These are phyloP conservation scores for Parotocinclus haroldoi DNA, from an alignment of 2,797 vertebrate genomes.

Conservation along the genomic window DNA sequence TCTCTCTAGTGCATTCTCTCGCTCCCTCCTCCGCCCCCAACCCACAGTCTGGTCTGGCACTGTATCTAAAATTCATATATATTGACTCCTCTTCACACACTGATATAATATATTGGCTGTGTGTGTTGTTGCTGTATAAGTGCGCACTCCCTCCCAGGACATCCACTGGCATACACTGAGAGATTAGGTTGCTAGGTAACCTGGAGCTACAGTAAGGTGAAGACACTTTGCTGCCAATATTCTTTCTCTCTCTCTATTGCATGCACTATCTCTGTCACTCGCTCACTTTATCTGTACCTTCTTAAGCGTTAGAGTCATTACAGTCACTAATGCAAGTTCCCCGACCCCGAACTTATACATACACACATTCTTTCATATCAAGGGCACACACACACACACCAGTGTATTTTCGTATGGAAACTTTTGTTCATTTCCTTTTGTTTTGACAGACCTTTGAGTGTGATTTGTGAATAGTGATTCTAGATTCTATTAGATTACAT, in stretches of 20 bases:
- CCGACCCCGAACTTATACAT: conserved; percentile 48
- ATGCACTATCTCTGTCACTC: conserved; percentile 8
- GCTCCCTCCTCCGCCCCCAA: background rate
- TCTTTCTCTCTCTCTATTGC: conserved; percentile 9
- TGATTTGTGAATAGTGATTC: conserved; percentile 61
- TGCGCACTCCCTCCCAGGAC: conserved; percentile 27
- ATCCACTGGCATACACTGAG: conserved; percentile 24
- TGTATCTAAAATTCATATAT: conserved; percentile 12
- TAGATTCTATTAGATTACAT: conserved; percentile 32
- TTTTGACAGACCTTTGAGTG: conserved; percentile 67
- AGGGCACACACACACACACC: conserved; percentile 53
- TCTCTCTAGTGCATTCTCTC: background rate
- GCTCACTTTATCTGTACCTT: too few species aligned
- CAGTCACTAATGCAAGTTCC: conserved; percentile 7
- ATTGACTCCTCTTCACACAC: conserved; percentile 12
- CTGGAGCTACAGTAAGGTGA: conserved; percentile 67
- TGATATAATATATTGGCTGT: background rate
- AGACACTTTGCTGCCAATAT: conserved; percentile 38
- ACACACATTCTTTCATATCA: conserved; percentile 34
- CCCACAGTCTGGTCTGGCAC: conserved; percentile 21
- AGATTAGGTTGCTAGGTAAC: conserved; percentile 76
- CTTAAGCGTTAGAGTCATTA: conserved; percentile 1
- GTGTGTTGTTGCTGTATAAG: background rate
- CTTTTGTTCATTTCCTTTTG: conserved; percentile 75
- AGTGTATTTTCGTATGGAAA: conserved; percentile 68